These are phyloP conservation scores for Tachina fera DNA, from an alignment of 2,888 invertebrate genomes.

Conservation along the genomic window DNA sequence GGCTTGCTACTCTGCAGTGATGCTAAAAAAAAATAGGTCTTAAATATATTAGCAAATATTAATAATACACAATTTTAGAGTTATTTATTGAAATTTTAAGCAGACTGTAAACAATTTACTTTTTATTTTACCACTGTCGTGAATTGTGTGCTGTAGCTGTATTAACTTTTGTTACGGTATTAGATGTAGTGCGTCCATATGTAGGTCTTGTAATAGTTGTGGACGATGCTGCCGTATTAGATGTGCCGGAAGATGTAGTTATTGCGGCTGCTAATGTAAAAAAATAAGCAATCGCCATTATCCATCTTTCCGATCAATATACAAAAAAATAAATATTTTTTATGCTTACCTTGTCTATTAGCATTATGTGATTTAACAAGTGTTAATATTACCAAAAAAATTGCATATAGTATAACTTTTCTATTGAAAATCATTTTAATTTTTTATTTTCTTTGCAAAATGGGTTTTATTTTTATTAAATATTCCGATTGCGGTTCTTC, in stretches of 20 bases:
- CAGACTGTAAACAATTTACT: too few species aligned
- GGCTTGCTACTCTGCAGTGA: too few species aligned
- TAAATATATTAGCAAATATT: too few species aligned
- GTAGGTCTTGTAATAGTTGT: not conserved
- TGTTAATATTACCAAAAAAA: conserved; percentile 7
- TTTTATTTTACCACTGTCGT: not conserved
- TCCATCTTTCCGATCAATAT: not conserved
- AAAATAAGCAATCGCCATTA: too few species aligned
- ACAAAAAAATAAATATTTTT: not conserved
- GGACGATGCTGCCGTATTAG: not conserved
- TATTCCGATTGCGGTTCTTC: not conserved
- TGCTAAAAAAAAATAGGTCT: too few species aligned
- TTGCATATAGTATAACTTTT: not conserved
- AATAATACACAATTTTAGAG: too few species aligned
- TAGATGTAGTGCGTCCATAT: conserved; percentile 5
- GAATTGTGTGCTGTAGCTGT: conserved; percentile 16
- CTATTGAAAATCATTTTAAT: conserved; percentile 36
- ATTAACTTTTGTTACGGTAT: not conserved
- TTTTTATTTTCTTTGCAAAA: not conserved
- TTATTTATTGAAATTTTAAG: too few species aligned
- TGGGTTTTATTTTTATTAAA: too few species aligned
- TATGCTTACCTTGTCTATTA: conserved; percentile 45
- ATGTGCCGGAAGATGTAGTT: conserved; percentile 5
- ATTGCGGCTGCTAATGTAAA: conserved; percentile 66
- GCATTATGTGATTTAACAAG: conserved; percentile 20